Evolutionary conservation across 2,113 vertebrate genomes (phyloP), one percentile per base, ranked within the genome.

Genomic region (Perca flavescens): DNA sequence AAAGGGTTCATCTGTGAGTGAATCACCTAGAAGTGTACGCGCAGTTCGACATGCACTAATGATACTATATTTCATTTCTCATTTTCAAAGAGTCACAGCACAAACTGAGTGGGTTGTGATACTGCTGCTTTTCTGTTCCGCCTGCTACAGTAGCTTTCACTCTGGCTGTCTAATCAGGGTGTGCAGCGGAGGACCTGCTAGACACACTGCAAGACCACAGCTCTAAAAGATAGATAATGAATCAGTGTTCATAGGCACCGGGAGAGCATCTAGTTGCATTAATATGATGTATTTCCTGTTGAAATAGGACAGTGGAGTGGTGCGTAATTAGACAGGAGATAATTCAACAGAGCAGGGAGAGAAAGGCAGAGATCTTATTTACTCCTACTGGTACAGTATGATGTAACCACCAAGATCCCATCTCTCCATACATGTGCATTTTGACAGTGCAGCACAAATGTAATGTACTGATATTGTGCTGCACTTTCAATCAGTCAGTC

Each of bases 231-330:
- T 43, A 25, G 36, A 83, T 17, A 10, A 43, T 34, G 77, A 68
- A 54, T 72, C 79, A 15, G 46, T 82, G 79, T 80, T 85, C 75
- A 82, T 66, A 21, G 77, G 46, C 74, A 36, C 65, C 67, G 46
- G 14, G 56, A 86, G 80, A 61, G 61, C 36, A 12, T 67, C 66
- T 49, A 25, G 47, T 49, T 84, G 87, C 66, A 84, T 86, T 83
- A 78, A 69, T 74, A 68, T 60, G 63, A 83, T 77, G 62, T 50
- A 76, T 82, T 67, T 87, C 77, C 74, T 69, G 60, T 13, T 60
- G 72, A 86, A 87, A 80, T 70, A 72, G 36, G 54, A 50, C 82
- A 74, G 1, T 25, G 46, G 36, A 68, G 65, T 22, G 43, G 47
- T 17, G 36, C 25, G 17, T 74, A 85, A 79, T 84, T 46, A 54